These are phyloP conservation scores for Acrocephalus arundinaceus DNA, from an alignment of 2,113 vertebrate species.

Conservation along the genomic window DNA sequence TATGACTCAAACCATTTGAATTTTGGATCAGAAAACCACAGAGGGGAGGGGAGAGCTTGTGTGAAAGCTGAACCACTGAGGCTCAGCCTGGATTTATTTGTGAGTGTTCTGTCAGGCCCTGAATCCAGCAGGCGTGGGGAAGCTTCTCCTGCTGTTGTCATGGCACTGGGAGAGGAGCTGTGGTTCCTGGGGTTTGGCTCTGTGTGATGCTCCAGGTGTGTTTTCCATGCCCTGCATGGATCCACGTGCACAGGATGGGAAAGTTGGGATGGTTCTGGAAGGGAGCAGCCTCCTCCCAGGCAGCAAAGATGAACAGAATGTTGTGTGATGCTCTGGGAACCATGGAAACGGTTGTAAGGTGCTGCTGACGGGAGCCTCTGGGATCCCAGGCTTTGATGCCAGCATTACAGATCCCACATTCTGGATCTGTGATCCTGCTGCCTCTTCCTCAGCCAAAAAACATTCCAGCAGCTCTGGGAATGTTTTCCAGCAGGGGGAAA, in stretches of 20 bases:
- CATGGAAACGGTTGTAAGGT: neutral
- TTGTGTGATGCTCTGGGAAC: neutral
- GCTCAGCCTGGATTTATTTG: neutral
- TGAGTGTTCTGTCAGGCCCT: fast-evolving
- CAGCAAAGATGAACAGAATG: fast-evolving
- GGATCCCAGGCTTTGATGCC: neutral
- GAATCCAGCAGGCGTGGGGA: neutral
- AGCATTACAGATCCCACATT: neutral
- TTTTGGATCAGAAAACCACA: fast-evolving
- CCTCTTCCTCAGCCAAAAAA: neutral
- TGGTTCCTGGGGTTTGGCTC: neutral
- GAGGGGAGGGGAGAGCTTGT: neutral
- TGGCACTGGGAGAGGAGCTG: neutral
- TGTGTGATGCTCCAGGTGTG: fast-evolving
- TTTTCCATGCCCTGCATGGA: neutral
- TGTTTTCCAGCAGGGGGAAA: neutral
- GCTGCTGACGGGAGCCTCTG: neutral
- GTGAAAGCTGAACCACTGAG: fast-evolving
- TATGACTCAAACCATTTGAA: neutral
- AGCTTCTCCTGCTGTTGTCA: neutral
- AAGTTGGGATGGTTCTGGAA: neutral
- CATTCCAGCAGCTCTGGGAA: neutral
- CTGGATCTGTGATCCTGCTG: fast-evolving
- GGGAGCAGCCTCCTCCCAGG: neutral
- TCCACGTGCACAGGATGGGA: fast-evolving